A percentile compares a stretch with the other conserved stretches of the same genome.
Evolutionary conservation across 2,888 invertebrate genomes (phyloP).

Genomic region (Pediacus dermestoides): DNA sequence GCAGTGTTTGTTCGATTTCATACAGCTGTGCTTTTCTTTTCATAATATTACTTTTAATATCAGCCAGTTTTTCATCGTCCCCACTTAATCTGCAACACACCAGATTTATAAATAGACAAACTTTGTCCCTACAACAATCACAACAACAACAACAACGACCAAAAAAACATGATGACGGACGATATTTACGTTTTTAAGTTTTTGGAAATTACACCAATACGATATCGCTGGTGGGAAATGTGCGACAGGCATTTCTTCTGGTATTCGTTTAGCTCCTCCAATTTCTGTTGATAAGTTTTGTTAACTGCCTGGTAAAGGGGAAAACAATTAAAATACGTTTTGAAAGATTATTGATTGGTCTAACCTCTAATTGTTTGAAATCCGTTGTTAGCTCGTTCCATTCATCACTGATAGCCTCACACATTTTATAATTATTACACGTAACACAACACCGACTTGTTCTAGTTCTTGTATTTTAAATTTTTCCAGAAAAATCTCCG

Average conservation of each 20-base stretch:
- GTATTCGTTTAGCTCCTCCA: constrained; percentile 78
- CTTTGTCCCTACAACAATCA: constrained; percentile 1
- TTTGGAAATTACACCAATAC: constrained; percentile 76
- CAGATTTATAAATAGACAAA: too few relatives aligned
- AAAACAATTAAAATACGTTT: constrained; percentile 20
- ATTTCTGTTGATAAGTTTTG: constrained; percentile 77
- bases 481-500: too few relatives aligned
- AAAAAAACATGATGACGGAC: background rate
- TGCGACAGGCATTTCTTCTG: constrained; percentile 87
- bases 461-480: too few relatives aligned
- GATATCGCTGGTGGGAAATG: constrained; percentile 87
- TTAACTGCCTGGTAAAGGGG: constrained; percentile 64
- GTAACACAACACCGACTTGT: too few relatives aligned
- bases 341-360: constrained; percentile 27
- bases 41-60: constrained; percentile 73
- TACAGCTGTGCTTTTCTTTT: constrained; percentile 81
- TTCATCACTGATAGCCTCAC: constrained; percentile 52
- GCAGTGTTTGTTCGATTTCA: constrained; percentile 90
- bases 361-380: constrained; percentile 79
- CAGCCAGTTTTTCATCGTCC: constrained; percentile 55
- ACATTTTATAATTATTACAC: too few relatives aligned
- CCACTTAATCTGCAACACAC: constrained; percentile 38
- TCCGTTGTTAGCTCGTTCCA: constrained; percentile 77
- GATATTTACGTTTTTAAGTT: constrained; percentile 73
- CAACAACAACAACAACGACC: too few relatives aligned